phyloP scores from a whole-genome alignment of 2,888 invertebrate genomes.

The Agonopterix subpropinquella region DNA sequence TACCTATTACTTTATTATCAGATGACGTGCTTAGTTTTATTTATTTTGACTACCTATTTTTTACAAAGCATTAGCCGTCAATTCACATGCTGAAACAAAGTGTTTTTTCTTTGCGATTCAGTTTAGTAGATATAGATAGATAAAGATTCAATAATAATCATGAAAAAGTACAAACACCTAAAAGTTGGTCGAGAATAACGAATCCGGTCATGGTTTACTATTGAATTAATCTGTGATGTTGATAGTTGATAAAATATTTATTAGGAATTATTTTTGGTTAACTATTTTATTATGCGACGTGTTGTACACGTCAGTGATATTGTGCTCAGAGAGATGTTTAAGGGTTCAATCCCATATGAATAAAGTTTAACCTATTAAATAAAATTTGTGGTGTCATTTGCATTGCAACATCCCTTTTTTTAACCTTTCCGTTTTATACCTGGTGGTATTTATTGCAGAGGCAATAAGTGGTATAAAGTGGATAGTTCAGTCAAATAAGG shows the following conservation, averaged over 20 bases:
- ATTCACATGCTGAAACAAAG: neutral
- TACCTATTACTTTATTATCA: neutral
- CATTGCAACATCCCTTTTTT: too few species aligned
- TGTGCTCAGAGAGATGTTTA: constrained; percentile 54
- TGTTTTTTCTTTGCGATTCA: neutral
- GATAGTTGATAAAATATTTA: constrained; percentile 38
- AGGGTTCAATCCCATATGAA: constrained; percentile 35
- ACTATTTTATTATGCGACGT: constrained; percentile 37
- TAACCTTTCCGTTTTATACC: too few species aligned
- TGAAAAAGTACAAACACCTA: neutral
- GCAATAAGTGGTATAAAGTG: too few species aligned
- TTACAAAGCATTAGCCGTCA: too few species aligned
- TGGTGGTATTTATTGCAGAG: too few species aligned
- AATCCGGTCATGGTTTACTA: constrained; percentile 29
- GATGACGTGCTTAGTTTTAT: neutral
- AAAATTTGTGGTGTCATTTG: too few species aligned
- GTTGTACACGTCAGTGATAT: constrained; percentile 53
- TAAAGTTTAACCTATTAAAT: constrained; percentile 17
- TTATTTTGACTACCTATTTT: neutral
- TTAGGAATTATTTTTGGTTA: constrained; percentile 38
- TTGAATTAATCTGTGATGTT: constrained; percentile 61
- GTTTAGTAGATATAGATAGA: neutral
- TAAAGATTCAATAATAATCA: neutral
- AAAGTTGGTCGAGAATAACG: neutral
- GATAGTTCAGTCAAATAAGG: too few species aligned